phyloP scores from a whole-genome alignment of 2,888 invertebrate species.

The Melanophora roralis region DNA sequence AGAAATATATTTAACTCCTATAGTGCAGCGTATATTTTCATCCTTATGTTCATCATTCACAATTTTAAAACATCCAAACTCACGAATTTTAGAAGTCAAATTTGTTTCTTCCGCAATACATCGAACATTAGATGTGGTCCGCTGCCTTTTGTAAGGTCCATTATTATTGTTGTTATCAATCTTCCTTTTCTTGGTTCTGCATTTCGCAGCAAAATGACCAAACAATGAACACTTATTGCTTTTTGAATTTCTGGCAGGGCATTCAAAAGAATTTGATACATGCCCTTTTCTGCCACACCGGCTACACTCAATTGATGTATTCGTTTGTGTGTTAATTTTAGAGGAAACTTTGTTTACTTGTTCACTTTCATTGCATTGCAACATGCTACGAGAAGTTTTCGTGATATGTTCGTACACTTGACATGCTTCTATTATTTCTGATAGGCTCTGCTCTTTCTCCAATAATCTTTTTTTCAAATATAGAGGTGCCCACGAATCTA shows the following conservation, averaged over 20 bases:
- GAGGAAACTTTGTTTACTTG: slow-evolving; percentile 45
- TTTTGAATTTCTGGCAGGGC: slow-evolving; percentile 42
- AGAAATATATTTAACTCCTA: slow-evolving; percentile 17
- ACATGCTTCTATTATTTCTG: slow-evolving; percentile 33
- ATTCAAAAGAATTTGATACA: slow-evolving; percentile 19
- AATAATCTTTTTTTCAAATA: slow-evolving; percentile 47
- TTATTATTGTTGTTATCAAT: slow-evolving; percentile 12
- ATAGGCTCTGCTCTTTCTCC: slow-evolving; percentile 44
- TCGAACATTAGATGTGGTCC: slow-evolving; percentile 20
- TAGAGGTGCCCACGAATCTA: slow-evolving; percentile 50
- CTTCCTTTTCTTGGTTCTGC: slow-evolving; percentile 53
- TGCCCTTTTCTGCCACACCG: slow-evolving; percentile 42
- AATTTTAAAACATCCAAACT: slow-evolving; percentile 41
- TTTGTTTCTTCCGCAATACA: slow-evolving; percentile 16
- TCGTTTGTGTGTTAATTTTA: slow-evolving; percentile 23
- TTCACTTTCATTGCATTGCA: not conserved
- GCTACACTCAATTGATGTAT: slow-evolving; percentile 25
- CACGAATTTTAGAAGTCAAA: slow-evolving; percentile 1
- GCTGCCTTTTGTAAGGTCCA: not conserved
- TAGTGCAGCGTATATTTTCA: slow-evolving; percentile 27
- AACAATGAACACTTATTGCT: slow-evolving; percentile 26
- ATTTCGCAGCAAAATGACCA: slow-evolving; percentile 34
- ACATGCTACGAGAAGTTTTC: not conserved
- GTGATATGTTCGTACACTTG: slow-evolving; percentile 49
- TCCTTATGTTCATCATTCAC: slow-evolving; percentile 3